A percentile compares a stretch with the other conserved stretches of the same genome.
Conservation (phyloP, 2,888 invertebrate species). For the Eristalis arbustorum region DNA sequence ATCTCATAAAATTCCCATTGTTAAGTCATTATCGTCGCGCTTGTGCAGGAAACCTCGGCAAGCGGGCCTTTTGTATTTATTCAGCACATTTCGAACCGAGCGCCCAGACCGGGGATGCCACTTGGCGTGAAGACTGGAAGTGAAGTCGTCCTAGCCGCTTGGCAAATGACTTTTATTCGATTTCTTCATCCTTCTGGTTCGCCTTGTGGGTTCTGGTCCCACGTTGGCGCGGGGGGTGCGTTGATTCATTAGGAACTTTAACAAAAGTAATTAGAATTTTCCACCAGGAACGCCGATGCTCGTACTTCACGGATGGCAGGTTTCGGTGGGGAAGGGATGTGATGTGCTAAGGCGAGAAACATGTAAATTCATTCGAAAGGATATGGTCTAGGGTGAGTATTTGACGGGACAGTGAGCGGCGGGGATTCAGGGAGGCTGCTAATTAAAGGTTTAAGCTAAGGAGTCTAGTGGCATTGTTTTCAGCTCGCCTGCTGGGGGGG, state of each 20-base stretch:
- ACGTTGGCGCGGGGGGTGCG: neutral
- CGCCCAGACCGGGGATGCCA: neutral
- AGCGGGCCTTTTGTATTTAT: neutral
- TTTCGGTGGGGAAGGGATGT: neutral
- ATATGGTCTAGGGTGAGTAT: neutral
- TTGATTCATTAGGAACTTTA: neutral
- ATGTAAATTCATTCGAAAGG: neutral
- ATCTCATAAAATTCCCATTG: slow-evolving; percentile 22
- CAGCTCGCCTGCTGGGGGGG: neutral
- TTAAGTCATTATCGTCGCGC: slow-evolving; percentile 25
- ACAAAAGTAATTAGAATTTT: slow-evolving; percentile 20
- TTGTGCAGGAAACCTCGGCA: neutral
- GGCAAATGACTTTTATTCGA: neutral
- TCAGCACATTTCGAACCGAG: neutral
- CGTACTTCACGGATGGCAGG: neutral
- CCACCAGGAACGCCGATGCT: neutral
- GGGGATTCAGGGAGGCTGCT: neutral
- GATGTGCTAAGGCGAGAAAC: neutral
- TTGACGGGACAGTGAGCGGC: neutral
- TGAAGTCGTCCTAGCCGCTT: neutral
- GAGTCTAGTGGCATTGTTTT: neutral
- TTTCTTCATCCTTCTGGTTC: neutral
- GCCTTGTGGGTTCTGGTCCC: neutral
- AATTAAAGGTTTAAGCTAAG: neutral
- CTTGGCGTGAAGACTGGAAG: neutral